Percentiles rank a stretch among this genome's conserved stretches.
phyloP scores from a whole-genome alignment of 2,797 vertebrate genomes.

The Rachycentron canadum region DNA sequence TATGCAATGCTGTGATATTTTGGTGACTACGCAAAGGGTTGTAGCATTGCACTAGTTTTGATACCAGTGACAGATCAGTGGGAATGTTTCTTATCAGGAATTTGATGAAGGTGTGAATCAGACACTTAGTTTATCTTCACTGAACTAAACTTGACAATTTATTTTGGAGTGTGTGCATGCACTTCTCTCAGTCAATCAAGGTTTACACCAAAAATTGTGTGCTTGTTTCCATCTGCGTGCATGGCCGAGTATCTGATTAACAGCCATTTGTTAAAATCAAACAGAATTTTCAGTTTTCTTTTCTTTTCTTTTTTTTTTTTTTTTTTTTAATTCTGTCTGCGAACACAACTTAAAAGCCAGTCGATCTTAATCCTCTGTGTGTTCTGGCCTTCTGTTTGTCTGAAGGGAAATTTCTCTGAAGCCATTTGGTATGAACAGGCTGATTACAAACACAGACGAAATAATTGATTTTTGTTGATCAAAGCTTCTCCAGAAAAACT shows the following conservation, averaged over 20 bases:
- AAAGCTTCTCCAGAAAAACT: slow-evolving; percentile 31
- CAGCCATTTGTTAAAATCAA: slow-evolving; percentile 18
- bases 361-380: not conserved
- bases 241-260: slow-evolving; percentile 4
- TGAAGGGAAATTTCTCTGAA: slow-evolving; percentile 17
- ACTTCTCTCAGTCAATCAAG: not conserved
- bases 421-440: slow-evolving; percentile 8
- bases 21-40: too few relatives aligned
- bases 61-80: too few relatives aligned
- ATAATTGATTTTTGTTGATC: slow-evolving; percentile 53
- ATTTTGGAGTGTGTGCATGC: not conserved
- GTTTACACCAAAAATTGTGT: slow-evolving; percentile 6
- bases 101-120: too few relatives aligned
- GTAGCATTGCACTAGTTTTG: too few relatives aligned
- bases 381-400: slow-evolving; percentile 1
- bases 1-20: too few relatives aligned
- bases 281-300: slow-evolving; percentile 13
- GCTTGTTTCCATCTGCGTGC: not conserved
- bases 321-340: slow-evolving; percentile 10
- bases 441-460: slow-evolving; percentile 39
- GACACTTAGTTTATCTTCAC: too few relatives aligned
- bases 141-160: not conserved
- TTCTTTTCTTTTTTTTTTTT: slow-evolving; percentile 13
- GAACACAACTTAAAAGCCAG: slow-evolving; percentile 23
- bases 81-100: too few relatives aligned